These are phyloP conservation scores for Epizoanthus ramosus DNA, from an alignment of 92 coral and sea anemone species.

Conservation along the genomic window DNA sequence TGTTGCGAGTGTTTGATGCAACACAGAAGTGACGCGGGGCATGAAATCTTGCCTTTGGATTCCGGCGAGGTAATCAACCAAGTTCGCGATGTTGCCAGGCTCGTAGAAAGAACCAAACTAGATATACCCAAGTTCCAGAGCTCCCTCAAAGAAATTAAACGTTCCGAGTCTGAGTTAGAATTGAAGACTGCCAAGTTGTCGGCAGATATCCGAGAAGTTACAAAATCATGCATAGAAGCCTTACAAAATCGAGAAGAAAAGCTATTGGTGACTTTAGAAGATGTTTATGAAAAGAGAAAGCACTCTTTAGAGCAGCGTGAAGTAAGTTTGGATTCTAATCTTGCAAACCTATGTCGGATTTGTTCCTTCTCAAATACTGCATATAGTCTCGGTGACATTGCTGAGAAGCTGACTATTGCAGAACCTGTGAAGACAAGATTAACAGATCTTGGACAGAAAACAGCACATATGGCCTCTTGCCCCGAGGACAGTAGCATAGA, in stretches of 20 bases:
- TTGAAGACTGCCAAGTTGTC: not conserved
- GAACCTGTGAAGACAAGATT: not conserved
- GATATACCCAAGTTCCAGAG: not conserved
- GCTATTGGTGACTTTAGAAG: not conserved
- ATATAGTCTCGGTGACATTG: not conserved
- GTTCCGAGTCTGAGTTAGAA: not conserved
- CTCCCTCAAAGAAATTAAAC: not conserved
- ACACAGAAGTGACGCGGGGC: not conserved
- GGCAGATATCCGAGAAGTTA: not conserved
- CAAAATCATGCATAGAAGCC: slow-evolving; percentile 1
- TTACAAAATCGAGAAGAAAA: not conserved
- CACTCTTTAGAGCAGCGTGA: not conserved
- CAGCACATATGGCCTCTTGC: not conserved
- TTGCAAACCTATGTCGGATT: slow-evolving; percentile 1
- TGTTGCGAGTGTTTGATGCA: slow-evolving; percentile 18
- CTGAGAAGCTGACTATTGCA: not conserved
- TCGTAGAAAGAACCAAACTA: not conserved
- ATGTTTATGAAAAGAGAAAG: not conserved
- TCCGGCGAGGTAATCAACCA: not conserved
- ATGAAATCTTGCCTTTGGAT: not conserved
- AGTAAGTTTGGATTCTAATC: not conserved
- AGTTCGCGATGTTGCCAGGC: not conserved
- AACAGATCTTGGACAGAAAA: not conserved
- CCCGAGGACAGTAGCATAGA: not conserved
- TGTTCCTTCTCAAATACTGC: not conserved